Evolutionary conservation across 2,888 invertebrate genomes (phyloP).

Genomic region (Calameuta filiformis): DNA sequence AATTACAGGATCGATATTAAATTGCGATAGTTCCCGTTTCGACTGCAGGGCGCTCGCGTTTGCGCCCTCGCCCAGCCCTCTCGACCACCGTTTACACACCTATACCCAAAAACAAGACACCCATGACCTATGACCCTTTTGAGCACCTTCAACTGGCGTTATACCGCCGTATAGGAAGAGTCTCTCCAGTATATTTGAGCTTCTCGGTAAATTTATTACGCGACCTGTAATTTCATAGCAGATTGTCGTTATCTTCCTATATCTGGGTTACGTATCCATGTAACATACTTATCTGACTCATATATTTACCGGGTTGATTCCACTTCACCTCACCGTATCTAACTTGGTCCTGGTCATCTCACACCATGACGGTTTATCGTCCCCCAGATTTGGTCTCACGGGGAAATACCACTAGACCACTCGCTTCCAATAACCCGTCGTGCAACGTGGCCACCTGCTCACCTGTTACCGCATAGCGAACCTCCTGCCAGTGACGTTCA

Average conservation of each 20-base stretch:
- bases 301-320: background rate
- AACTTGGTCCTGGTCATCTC: too few species aligned
- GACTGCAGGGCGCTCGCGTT: slow-evolving; percentile 56
- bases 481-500: too few species aligned
- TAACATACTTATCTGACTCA: background rate
- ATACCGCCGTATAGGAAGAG: too few species aligned
- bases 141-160: too few species aligned
- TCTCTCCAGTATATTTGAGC: too few species aligned
- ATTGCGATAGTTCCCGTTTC: slow-evolving; percentile 61
- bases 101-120: slow-evolving; percentile 20
- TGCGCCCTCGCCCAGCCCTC: slow-evolving; percentile 23
- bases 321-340: background rate
- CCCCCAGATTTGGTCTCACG: too few species aligned
- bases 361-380: too few species aligned
- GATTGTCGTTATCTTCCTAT: slow-evolving; percentile 24
- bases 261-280: slow-evolving; percentile 18
- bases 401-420: background rate
- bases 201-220: slow-evolving; percentile 14
- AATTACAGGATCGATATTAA: slow-evolving; percentile 64
- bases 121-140: slow-evolving; percentile 18
- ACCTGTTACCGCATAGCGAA: too few species aligned
- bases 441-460: background rate
- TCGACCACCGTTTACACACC: slow-evolving; percentile 19
- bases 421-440: background rate
- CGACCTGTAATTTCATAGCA: slow-evolving; percentile 37